Evolutionary conservation across 2,113 vertebrate genomes (phyloP).

Genomic region (Spilogale gracilis): DNA sequence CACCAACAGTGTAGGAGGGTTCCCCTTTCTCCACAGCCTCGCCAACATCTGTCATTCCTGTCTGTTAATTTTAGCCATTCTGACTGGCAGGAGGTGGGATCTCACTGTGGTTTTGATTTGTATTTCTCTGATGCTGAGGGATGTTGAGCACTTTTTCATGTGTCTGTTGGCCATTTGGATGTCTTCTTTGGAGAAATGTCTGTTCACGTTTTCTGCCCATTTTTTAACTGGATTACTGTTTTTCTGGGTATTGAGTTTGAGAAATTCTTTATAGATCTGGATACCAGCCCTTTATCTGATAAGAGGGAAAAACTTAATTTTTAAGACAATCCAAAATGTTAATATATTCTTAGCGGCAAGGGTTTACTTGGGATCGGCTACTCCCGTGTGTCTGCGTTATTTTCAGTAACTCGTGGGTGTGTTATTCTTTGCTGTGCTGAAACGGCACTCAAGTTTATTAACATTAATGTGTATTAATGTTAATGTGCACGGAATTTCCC

Average conservation of each 20-base stretch:
- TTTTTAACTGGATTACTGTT: background rate
- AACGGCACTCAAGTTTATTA: background rate
- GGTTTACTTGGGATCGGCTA: background rate
- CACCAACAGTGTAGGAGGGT: background rate
- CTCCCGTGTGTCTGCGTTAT: background rate
- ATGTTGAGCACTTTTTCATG: background rate
- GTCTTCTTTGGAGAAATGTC: background rate
- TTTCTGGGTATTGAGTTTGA: background rate
- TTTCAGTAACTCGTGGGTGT: background rate
- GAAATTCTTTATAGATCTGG: background rate
- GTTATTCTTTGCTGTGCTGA: background rate
- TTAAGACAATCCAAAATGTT: background rate
- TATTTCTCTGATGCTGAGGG: background rate
- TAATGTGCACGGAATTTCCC: background rate
- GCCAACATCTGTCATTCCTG: too few species aligned
- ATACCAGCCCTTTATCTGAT: background rate
- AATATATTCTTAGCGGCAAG: background rate
- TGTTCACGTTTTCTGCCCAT: background rate
- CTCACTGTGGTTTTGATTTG: background rate
- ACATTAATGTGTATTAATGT: background rate
- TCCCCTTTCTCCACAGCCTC: too few species aligned
- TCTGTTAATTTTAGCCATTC: background rate
- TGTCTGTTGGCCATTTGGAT: background rate
- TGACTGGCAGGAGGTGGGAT: background rate
- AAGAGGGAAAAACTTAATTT: background rate